Evolutionary conservation across 2,888 invertebrate species (phyloP), one percentile per base, ranked within the genome.

Genomic region (Hipparchia semele): DNA sequence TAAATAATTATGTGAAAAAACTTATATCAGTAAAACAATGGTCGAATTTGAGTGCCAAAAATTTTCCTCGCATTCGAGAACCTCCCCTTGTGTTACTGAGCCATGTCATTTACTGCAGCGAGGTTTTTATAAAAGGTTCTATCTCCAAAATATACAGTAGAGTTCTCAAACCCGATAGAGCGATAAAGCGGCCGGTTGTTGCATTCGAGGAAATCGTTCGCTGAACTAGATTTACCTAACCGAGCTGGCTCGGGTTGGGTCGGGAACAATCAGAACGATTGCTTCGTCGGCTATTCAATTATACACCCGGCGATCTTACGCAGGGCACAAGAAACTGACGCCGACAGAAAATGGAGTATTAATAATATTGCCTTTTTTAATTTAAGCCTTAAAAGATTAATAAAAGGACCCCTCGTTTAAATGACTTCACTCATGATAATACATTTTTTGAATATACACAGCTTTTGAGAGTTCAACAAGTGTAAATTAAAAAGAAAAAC

Each of bases 271-370:
- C 87, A 86, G 80, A 82, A 79, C 82, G 72, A 77, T 77, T 81
- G 85, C 84, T 84, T 82, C 80, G 81, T 80, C 78, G 84, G 83
- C 87, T 83, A 89, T 89, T 89, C 87, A 88, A 89, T 89, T 88
- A 89, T 84, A 84, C 82, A 81, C 80, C 79, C 49, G 45, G 58
- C 79, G 78, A 75, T 75, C 77, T 78, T 64, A 54, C 54, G 67
- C 70, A 66, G 56, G 23, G 45, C 23, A 5, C 51, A 23, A 33
- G 54, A 74, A 60, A 70, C 33, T 62, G 67, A 70, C n/a, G 60
- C 54, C 13, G 53, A 10, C 12, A 59, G 58, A 56, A 56, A 56
- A 58, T 71, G 60, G 45, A 56, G 54, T 62, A 70, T 71, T 49
- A 62, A 49, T 70, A 65, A 68, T 68, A 68, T 59, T 45, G n/a